A percentile compares a stretch with the other conserved stretches of the same genome.
Conservation (phyloP, 2,113 vertebrate genomes). For the Eretmochelys imbricata region DNA sequence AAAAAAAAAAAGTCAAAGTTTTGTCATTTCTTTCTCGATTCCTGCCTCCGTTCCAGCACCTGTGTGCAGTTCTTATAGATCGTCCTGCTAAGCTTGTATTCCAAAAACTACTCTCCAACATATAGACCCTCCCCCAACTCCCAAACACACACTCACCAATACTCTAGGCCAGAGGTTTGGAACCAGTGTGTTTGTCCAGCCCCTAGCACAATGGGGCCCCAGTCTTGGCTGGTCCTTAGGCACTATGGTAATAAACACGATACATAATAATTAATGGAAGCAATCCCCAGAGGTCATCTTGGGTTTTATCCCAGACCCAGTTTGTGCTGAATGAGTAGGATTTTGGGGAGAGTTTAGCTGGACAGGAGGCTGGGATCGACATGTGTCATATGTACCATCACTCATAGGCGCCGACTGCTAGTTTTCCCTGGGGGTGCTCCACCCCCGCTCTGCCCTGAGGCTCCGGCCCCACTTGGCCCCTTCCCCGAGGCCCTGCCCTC, state of each 20-base stretch:
- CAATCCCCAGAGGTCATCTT: not conserved
- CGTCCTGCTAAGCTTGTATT: not conserved
- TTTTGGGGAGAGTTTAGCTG: not conserved
- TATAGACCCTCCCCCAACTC: not conserved
- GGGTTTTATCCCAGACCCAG: not conserved
- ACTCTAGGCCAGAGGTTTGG: not conserved
- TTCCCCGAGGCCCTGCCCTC: no score
- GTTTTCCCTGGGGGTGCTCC: no score
- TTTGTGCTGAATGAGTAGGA: not conserved
- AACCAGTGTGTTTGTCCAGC: not conserved
- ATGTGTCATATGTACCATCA: not conserved
- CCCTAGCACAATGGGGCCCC: not conserved
- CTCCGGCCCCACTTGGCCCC: no score
- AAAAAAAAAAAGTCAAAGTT: not conserved
- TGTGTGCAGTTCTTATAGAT: not conserved
- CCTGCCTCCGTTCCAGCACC: not conserved
- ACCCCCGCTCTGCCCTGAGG: no score
- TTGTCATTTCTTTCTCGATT: not conserved
- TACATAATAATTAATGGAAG: not conserved
- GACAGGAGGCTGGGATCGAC: not conserved
- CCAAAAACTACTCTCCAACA: not conserved
- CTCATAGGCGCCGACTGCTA: no score
- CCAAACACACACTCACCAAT: not conserved
- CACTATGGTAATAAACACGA: not conserved
- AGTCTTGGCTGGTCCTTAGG: not conserved